Percentiles rank a stretch among this genome's conserved stretches.
These are phyloP conservation scores for Brachionus koreanus DNA, from an alignment of 1,140 invertebrate species.

Conservation along the genomic window DNA sequence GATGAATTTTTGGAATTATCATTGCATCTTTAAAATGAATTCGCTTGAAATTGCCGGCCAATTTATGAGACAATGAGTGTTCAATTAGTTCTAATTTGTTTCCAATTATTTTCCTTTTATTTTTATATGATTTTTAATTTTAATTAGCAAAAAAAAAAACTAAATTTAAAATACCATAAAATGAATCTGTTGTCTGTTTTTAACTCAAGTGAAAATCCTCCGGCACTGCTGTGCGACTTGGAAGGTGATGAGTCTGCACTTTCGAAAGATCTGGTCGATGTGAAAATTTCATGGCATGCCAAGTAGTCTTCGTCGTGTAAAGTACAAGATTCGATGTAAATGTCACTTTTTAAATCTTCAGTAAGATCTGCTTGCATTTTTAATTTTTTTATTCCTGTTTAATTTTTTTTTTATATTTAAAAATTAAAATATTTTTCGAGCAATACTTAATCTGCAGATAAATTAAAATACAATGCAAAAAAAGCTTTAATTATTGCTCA, in stretches of 20 bases:
- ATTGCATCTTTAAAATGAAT: constrained; percentile 40
- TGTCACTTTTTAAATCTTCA: not conserved
- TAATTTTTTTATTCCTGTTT: not conserved
- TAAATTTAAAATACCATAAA: not conserved
- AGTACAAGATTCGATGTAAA: constrained; percentile 30
- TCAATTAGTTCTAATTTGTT: constrained; percentile 30
- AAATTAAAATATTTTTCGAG: not conserved
- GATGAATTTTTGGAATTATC: constrained; percentile 5
- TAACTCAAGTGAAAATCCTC: not conserved
- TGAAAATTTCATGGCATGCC: constrained; percentile 25
- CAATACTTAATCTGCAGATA: not conserved
- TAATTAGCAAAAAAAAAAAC: not conserved
- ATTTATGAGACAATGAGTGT: constrained; percentile 24
- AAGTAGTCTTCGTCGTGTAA: constrained; percentile 17
- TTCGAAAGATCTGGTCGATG: not conserved
- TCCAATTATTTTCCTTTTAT: constrained; percentile 20
- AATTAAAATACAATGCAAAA: not conserved
- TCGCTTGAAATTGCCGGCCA: constrained; percentile 5
- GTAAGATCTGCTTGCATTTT: not conserved
- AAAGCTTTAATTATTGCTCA: not conserved
- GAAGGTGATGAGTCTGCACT: not conserved
- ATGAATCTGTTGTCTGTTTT: constrained; percentile 39
- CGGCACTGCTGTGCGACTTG: not conserved
- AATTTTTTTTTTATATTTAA: not conserved
- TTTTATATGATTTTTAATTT: not conserved